Base-by-base conservation (phyloP, 2,797 vertebrate species). In the Cossypha polioptera region DNA sequence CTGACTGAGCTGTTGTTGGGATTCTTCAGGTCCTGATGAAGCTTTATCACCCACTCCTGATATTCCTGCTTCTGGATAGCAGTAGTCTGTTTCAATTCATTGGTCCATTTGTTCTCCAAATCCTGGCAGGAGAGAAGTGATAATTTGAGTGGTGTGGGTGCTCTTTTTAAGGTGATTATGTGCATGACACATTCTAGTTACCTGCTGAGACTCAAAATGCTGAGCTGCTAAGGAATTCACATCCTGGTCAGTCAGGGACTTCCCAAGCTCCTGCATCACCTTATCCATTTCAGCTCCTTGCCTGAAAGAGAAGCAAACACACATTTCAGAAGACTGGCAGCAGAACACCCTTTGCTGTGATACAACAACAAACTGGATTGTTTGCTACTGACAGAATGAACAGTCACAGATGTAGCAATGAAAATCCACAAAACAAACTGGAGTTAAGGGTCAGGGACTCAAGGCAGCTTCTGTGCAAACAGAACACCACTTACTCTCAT, bases 31-130 rank as follows among this genome's bases (percentile, higher is more conserved):
- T 99, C 99, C 89, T 99, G 98, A 96, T 99, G 99, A 85, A 99
- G 98, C 95, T 99, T 99, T 95, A 99, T 98, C 85, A 99, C 99
- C 99, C 99, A 99, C 63, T 99, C 98, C 95, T 99, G 99, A 96
- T 99, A 99, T 72, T 99, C 99, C 48, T 99, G 99, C 92, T 99
- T 99, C 93, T 99, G 99, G 94, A 99, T 99, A 55, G 98, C 97
- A 11, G 98, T 98, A 24, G 99, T 98, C 36, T 99, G 99, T 94
- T 99, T 99, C 75, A 99, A 96, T 96, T 99, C 99, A 97, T 97
- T 99, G 69, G 98, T 98, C 99, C 99, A 99, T 86, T 99, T 99
- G 97, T 98, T 99, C 96, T 99, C 99, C 95, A 99, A 95, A 69
- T 98, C 98, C 99, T 99, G 93, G 63, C 48, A 91, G 75, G 31